Evolutionary conservation across 2,797 vertebrate genomes (phyloP).

Genomic region (Diplodus puntazzo): DNA sequence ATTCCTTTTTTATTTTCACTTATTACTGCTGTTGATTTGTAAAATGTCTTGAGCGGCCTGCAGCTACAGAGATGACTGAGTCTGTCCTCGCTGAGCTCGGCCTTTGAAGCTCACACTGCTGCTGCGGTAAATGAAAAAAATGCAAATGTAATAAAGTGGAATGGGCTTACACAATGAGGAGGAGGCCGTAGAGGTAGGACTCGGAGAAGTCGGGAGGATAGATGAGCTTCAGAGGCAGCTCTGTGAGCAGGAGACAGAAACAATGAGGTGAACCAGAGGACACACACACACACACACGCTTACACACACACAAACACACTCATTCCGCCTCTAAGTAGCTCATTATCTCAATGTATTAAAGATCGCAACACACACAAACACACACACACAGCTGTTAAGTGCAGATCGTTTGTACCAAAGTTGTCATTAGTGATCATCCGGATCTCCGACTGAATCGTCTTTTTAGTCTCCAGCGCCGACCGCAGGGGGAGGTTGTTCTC

Average conservation of each 20-base stretch:
- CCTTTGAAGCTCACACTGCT: constrained; percentile 15
- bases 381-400: constrained; percentile 20
- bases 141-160: constrained; percentile 46
- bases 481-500: constrained; percentile 82
- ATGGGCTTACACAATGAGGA: constrained; percentile 83
- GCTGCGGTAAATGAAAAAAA: constrained; percentile 10
- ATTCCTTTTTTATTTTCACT: neutral
- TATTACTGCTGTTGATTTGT: neutral
- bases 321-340: neutral
- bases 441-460: constrained; percentile 63
- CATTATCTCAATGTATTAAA: constrained; percentile 19
- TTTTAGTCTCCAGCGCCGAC: constrained; percentile 73
- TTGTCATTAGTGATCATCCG: constrained; percentile 71
- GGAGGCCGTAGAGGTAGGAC: constrained; percentile 82
- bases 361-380: neutral
- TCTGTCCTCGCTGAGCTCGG: constrained; percentile 8
- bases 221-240: constrained; percentile 84
- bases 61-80: neutral
- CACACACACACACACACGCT: neutral
- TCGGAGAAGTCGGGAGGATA: constrained; percentile 86
- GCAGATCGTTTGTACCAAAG: constrained; percentile 76
- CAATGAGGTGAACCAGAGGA: constrained; percentile 31
- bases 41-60: neutral
- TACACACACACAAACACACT: neutral
- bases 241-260: constrained; percentile 63